Base-by-base conservation (phyloP, 1,140 invertebrate genomes). In the Mesaphorura yosii region DNA sequence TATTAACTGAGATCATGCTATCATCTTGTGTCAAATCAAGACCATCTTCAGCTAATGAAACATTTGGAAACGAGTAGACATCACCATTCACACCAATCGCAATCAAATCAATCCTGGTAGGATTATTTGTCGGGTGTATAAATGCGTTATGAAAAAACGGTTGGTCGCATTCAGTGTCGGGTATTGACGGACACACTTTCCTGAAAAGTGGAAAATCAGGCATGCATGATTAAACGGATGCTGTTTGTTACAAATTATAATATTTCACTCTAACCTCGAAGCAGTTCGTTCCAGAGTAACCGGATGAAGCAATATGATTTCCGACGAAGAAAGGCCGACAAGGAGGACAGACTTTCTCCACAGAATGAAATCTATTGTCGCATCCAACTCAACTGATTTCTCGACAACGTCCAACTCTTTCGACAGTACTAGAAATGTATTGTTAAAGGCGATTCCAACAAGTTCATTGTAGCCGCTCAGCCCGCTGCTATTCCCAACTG, bases 321-420 rank as follows among this genome's bases (percentile, higher is more conserved):
- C 51, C 0, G 60, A 59, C 1, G 51, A 44, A 1, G 47, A 38
- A 22, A 59, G 45, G 0, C 57, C 60, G n/a, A 59, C 17, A 2
- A 63, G 25, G 15, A 63, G 39, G 3, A 63, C 22, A 3, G 54
- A 57, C 5, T 48, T 25, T 44, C 40, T 50, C 57, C 60, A 63
- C n/a, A 57, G 15, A 20, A 63, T 27, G 29, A 63, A 54, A 55
- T 63, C 57, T 41, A 63, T 56, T 1, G 38, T 15, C 25, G 17
- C 12, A 7, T 49, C 25, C 27, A 60, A 53, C 10, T 48, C 46
- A 10, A 34, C 37, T 34, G 22, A 17, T 6, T n/a, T 20, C 19
- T 48, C 27, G 23, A 48, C 29, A 4, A 10, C 6, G 37, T 48
- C 46, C 12, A 27, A 10, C 6, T 4, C 27, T 12, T 20, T n/a